Conservation (phyloP, 2,797 vertebrate genomes). For the Phoeniculus purpureus region DNA sequence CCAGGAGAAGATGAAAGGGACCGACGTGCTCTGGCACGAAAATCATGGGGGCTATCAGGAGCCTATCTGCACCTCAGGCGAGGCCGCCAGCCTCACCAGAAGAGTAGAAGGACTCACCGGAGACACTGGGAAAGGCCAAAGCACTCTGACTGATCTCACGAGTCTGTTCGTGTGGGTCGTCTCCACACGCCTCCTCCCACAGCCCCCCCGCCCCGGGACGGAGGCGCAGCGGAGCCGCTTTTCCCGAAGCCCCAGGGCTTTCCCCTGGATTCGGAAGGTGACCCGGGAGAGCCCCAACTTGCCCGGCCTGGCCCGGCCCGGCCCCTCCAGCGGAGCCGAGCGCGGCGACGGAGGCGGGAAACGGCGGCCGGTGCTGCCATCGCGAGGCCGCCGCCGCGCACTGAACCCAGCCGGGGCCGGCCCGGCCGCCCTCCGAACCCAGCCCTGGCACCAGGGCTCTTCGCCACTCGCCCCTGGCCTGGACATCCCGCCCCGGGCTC, state of each 20-base stretch:
- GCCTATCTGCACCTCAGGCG: background rate
- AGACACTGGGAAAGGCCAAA: too few species aligned
- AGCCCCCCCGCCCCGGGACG: too few species aligned
- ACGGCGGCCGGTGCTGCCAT: conserved; percentile 80
- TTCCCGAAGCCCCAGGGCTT: background rate
- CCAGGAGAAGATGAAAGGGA: conserved; percentile 40
- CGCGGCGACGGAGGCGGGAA: conserved; percentile 21
- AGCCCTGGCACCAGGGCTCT: too few species aligned
- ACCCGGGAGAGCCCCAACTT: too few species aligned
- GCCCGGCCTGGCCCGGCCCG: too few species aligned
- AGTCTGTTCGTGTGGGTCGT: background rate
- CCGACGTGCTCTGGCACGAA: background rate
- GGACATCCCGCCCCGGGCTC: too few species aligned
- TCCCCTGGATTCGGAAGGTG: background rate
- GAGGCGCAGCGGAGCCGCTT: background rate
- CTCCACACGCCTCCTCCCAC: background rate
- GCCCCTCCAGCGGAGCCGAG: too few species aligned
- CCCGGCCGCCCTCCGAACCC: background rate
- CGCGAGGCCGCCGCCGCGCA: conserved; percentile 68
- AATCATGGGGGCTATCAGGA: background rate
- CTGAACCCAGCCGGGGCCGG: background rate
- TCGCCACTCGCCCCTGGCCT: too few species aligned
- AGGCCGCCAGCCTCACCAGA: background rate
- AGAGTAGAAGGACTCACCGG: background rate
- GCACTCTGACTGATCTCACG: background rate